A percentile compares a stretch with the other conserved stretches of the same genome.
These are phyloP conservation scores for Fopius arisanus DNA, from an alignment of 1,140 invertebrate genomes.

Conservation along the genomic window DNA sequence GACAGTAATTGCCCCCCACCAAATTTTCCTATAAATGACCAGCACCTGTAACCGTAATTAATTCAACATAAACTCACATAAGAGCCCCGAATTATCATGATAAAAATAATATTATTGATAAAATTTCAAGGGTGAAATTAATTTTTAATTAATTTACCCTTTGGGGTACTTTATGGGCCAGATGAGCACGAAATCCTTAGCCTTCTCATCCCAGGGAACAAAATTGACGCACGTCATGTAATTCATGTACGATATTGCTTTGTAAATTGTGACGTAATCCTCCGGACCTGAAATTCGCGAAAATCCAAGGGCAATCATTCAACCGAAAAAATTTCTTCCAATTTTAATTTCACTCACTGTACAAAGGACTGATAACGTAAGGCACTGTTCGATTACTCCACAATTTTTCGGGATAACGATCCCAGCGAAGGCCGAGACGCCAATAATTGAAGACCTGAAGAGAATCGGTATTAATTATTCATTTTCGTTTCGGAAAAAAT, in stretches of 20 bases:
- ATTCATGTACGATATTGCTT: slow-evolving; percentile 68
- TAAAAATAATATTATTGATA: neutral
- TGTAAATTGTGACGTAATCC: slow-evolving; percentile 68
- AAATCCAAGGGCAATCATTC: too few species aligned
- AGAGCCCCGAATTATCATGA: too few species aligned
- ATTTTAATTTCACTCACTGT: slow-evolving; percentile 63
- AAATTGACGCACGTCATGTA: slow-evolving; percentile 73
- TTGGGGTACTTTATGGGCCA: slow-evolving; percentile 73
- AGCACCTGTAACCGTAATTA: slow-evolving; percentile 61
- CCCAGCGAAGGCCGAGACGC: slow-evolving; percentile 71
- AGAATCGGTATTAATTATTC: too few species aligned
- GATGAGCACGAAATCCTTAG: slow-evolving; percentile 70
- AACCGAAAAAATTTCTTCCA: neutral
- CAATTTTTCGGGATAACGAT: slow-evolving; percentile 72
- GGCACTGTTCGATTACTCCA: slow-evolving; percentile 70
- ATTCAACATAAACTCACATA: slow-evolving; percentile 13
- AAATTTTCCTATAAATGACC: slow-evolving; percentile 72
- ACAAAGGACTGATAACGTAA: slow-evolving; percentile 70
- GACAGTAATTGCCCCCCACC: slow-evolving; percentile 75
- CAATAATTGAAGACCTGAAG: slow-evolving; percentile 65
- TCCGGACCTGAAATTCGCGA: slow-evolving; percentile 61
- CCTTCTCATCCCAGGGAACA: slow-evolving; percentile 70
- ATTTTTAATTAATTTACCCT: slow-evolving; percentile 50
- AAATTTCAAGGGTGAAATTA: neutral
- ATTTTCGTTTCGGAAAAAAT: neutral